These are phyloP conservation scores for Gallinago paraguaiae DNA, from an alignment of 2,113 vertebrate genomes.

Conservation along the genomic window DNA sequence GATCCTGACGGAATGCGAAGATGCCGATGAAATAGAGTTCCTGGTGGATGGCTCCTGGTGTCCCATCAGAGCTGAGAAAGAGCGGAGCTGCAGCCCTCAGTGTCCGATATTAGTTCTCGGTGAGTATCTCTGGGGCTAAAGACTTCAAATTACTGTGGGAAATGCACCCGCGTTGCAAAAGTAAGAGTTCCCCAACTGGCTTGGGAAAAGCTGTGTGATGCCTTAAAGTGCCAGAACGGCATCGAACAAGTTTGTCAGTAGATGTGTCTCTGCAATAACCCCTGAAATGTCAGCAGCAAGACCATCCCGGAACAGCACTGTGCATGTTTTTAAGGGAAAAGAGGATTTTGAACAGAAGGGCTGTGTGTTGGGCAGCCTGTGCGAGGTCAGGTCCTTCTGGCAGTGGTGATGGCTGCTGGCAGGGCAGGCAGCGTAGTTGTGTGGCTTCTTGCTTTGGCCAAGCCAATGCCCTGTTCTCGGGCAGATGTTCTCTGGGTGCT, in stretches of 20 bases:
- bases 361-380: background rate
- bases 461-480: rapidly evolving
- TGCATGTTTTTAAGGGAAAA: background rate
- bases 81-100: constrained; percentile 90
- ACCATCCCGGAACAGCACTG: too few relatives aligned
- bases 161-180: background rate
- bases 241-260: background rate
- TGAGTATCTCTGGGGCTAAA: constrained; percentile 54
- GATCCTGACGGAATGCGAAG: constrained; percentile 93
- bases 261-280: background rate
- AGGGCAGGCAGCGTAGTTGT: background rate
- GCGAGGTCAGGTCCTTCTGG: rapidly evolving
- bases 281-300: too few relatives aligned
- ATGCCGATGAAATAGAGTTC: constrained; percentile 95
- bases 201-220: background rate
- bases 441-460: too few relatives aligned
- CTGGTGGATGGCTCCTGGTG: constrained; percentile 95
- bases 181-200: background rate
- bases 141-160: background rate
- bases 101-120: constrained; percentile 91
- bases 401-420: rapidly evolving
- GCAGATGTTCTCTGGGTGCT: rapidly evolving
- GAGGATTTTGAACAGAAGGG: background rate
- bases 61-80: constrained; percentile 92
- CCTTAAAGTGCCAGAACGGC: background rate